phyloP scores from a whole-genome alignment of 2,888 invertebrate species.

The Leucania comma region DNA sequence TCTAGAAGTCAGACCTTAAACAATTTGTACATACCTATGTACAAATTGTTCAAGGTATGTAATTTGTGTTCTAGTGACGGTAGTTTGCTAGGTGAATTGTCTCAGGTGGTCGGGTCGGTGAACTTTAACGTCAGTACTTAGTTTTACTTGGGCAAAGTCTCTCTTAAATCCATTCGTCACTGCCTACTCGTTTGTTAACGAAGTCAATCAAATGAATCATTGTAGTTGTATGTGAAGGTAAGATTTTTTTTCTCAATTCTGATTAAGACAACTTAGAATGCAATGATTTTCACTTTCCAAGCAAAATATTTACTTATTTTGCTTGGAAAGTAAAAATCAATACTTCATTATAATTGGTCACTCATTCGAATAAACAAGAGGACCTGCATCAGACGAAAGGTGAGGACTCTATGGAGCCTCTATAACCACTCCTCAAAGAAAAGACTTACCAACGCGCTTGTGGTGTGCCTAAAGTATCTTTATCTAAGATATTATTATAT shows the following conservation, averaged over 20 bases:
- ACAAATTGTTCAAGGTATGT: not conserved
- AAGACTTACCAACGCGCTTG: too few species aligned
- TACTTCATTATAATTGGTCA: too few species aligned
- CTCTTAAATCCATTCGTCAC: conserved; percentile 14
- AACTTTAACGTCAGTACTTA: conserved; percentile 12
- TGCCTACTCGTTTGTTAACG: not conserved
- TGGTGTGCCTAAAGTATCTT: too few species aligned
- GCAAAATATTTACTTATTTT: too few species aligned
- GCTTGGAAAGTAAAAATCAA: too few species aligned
- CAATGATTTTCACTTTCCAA: conserved; percentile 5
- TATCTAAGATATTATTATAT: too few species aligned
- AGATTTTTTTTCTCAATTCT: conserved; percentile 7
- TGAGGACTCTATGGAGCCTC: too few species aligned
- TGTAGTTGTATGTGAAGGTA: conserved; percentile 23
- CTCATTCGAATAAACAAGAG: not conserved
- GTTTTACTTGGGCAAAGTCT: conserved; percentile 2
- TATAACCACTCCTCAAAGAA: too few species aligned
- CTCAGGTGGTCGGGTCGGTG: conserved; percentile 10
- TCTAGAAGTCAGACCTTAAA: too few species aligned
- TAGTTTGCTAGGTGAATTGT: conserved; percentile 12
- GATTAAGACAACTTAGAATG: not conserved
- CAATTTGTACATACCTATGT: too few species aligned
- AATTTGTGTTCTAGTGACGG: not conserved
- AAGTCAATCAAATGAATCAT: conserved; percentile 19
- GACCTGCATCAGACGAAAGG: too few species aligned